Conservation (phyloP, 92 coral and sea anemone species). For the Hydrozoanthus gracilis region DNA sequence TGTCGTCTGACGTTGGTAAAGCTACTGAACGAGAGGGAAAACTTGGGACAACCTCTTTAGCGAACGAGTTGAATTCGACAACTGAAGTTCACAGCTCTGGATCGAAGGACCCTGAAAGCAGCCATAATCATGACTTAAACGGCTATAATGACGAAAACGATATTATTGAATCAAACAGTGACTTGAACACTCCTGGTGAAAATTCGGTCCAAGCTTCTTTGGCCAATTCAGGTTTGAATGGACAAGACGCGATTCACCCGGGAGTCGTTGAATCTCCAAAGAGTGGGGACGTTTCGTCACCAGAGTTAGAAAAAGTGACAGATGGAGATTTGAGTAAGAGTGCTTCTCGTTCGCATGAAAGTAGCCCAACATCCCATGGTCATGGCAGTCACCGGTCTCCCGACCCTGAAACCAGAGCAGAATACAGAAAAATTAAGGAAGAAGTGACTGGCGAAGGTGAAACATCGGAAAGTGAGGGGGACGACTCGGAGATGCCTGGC, state of each 20-base stretch:
- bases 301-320: background rate
- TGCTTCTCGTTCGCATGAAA: constrained; percentile 4
- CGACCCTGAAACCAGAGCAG: constrained; percentile 75
- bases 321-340: background rate
- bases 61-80: constrained; percentile 5
- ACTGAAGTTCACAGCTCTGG: background rate
- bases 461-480: constrained; percentile 81
- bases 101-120: constrained; percentile 20
- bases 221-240: constrained; percentile 3
- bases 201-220: background rate
- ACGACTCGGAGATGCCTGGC: constrained; percentile 48
- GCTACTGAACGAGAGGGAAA: background rate
- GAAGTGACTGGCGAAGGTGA: constrained; percentile 84
- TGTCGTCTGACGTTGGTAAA: background rate
- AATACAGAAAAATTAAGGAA: constrained; percentile 77
- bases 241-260: background rate
- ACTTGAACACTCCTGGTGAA: background rate
- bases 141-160: background rate
- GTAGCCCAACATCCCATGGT: constrained; percentile 37
- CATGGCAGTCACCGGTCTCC: constrained; percentile 87
- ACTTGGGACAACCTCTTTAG: background rate
- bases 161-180: background rate
- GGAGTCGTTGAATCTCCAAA: background rate
- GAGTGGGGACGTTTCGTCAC: too few relatives aligned
- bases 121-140: constrained; percentile 28